Evolutionary conservation across 1,140 invertebrate genomes (phyloP).

Genomic region (Ladona fulva): DNA sequence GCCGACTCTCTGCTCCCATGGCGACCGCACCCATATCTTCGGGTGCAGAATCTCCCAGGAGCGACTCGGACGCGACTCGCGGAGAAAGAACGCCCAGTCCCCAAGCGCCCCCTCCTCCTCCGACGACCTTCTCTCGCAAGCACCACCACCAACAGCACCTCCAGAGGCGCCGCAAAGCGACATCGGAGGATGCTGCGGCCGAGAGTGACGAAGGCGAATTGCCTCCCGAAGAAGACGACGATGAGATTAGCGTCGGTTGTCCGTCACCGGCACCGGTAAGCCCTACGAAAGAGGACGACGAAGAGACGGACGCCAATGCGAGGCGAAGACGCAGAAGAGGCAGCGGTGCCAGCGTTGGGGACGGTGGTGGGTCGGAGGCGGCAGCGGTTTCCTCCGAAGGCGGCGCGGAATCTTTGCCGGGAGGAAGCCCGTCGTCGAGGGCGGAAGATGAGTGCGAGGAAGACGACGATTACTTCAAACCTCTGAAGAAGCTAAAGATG

Average conservation of each 20-base stretch:
- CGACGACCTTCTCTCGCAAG: neutral
- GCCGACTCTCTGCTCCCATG: slow-evolving; percentile 23
- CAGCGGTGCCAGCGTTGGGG: neutral
- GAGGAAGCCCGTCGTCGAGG: slow-evolving; percentile 16
- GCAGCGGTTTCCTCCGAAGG: neutral
- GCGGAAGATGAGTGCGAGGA: slow-evolving; percentile 16
- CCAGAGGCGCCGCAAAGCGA: neutral
- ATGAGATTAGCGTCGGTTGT: slow-evolving; percentile 63
- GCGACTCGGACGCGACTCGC: neutral
- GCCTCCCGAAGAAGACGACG: slow-evolving; percentile 40
- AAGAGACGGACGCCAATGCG: neutral
- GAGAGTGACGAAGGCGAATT: neutral
- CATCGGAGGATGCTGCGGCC: neutral
- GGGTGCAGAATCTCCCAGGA: neutral
- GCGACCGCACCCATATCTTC: neutral
- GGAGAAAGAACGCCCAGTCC: neutral
- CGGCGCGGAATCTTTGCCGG: slow-evolving; percentile 16
- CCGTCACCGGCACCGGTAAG: slow-evolving; percentile 49
- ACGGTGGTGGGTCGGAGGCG: neutral
- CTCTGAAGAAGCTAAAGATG: slow-evolving; percentile 78
- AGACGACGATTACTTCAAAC: slow-evolving; percentile 76
- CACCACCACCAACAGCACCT: neutral
- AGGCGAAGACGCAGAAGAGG: neutral
- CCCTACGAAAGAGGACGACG: neutral
- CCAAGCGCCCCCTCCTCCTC: neutral